Evolutionary conservation across 2,888 invertebrate genomes (phyloP).

Genomic region (Lysandra bellargus): DNA sequence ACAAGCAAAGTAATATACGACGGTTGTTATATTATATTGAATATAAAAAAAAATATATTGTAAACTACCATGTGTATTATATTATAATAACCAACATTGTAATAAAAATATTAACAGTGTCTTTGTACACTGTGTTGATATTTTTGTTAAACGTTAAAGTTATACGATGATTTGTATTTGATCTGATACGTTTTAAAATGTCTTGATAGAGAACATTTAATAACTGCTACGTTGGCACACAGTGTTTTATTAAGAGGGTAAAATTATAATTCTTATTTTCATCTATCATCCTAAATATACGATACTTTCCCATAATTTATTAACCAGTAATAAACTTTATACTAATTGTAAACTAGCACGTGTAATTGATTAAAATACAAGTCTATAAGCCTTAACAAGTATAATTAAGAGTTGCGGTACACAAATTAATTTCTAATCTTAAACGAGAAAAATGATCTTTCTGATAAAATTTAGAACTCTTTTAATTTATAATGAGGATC

Average conservation of each 20-base stretch:
- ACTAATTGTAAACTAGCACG: not conserved
- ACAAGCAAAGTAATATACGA: too few species aligned
- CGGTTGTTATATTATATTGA: too few species aligned
- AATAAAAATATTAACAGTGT: too few species aligned
- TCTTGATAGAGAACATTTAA: too few species aligned
- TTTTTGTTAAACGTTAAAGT: too few species aligned
- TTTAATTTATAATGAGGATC: slow-evolving; percentile 4
- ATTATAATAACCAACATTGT: too few species aligned
- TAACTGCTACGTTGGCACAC: too few species aligned
- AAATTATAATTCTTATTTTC: not conserved
- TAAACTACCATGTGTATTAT: not conserved
- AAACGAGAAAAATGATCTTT: not conserved
- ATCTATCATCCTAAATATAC: not conserved
- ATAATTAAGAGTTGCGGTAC: slow-evolving; percentile 11
- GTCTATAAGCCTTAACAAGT: not conserved
- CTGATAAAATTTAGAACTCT: not conserved
- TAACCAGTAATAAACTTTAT: not conserved
- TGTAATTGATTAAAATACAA: not conserved
- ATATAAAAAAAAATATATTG: not conserved
- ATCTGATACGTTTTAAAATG: too few species aligned
- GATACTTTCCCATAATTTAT: not conserved
- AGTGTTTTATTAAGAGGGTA: too few species aligned
- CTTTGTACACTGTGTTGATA: too few species aligned
- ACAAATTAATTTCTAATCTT: not conserved
- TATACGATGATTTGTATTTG: too few species aligned